Conservation (phyloP, 2,797 vertebrate species). For the Tauraco hartlaubi region DNA sequence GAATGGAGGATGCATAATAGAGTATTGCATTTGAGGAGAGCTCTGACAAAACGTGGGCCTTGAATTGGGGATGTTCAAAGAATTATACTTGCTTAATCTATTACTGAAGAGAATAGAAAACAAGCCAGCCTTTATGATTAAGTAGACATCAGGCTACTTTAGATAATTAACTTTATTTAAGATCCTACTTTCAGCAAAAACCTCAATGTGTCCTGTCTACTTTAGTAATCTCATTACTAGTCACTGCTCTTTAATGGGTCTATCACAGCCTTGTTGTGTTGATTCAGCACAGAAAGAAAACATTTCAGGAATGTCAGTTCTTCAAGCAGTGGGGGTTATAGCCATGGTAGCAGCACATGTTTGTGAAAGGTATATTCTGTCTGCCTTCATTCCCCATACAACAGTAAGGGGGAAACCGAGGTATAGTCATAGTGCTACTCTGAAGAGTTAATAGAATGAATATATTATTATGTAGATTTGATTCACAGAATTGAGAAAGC, state of each 20-base stretch:
- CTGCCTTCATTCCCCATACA: background rate
- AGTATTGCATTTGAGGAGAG: background rate
- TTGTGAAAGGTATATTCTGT: background rate
- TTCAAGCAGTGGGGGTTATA: background rate
- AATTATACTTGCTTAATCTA: background rate
- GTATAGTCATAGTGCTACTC: background rate
- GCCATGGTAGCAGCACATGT: background rate
- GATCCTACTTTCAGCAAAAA: background rate
- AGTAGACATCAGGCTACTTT: background rate
- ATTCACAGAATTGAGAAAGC: background rate
- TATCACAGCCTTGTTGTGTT: background rate
- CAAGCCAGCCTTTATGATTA: background rate
- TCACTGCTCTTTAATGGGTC: background rate
- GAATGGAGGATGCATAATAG: background rate
- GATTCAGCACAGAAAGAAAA: constrained; percentile 17
- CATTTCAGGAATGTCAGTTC: background rate
- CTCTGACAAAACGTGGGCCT: background rate
- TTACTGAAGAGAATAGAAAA: background rate
- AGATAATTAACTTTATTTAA: background rate
- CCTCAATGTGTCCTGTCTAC: background rate
- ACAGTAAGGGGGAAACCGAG: background rate
- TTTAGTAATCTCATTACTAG: background rate
- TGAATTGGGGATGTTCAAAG: background rate
- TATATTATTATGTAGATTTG: background rate
- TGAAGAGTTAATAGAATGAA: background rate